These are phyloP conservation scores for Helogale parvula DNA, from an alignment of 2,113 vertebrate species.

Conservation along the genomic window DNA sequence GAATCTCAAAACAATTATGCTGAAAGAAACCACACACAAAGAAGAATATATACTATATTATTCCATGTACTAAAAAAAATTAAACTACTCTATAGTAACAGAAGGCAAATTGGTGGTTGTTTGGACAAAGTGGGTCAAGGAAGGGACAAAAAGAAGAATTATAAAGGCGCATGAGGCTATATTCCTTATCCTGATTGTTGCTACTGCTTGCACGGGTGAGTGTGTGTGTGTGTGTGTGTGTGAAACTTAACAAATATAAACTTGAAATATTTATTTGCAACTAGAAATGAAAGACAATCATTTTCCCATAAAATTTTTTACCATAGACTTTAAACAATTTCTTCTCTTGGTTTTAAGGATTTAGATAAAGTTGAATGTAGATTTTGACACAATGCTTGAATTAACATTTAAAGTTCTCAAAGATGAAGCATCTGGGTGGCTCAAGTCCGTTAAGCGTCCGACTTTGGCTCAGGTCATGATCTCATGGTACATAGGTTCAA, in stretches of 20 bases:
- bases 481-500: no score
- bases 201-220: neutral
- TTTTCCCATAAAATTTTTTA: neutral
- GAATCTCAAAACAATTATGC: neutral
- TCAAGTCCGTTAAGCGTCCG: no score
- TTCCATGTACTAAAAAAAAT: neutral
- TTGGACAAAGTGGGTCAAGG: neutral
- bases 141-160: neutral
- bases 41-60: neutral
- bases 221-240: no score
- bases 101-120: neutral
- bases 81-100: neutral
- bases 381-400: neutral
- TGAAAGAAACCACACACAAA: neutral
- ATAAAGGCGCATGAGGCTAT: neutral
- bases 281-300: neutral
- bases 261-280: neutral
- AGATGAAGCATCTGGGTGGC: neutral
- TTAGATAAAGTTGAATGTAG: neutral
- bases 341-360: neutral
- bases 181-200: neutral
- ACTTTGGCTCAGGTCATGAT: no score
- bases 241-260: neutral
- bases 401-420: conserved; percentile 27
- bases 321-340: neutral